A percentile compares a stretch with the other conserved stretches of the same genome.
These are phyloP conservation scores for Muscicapa comitata DNA, from an alignment of 2,797 vertebrate genomes.

Conservation along the genomic window DNA sequence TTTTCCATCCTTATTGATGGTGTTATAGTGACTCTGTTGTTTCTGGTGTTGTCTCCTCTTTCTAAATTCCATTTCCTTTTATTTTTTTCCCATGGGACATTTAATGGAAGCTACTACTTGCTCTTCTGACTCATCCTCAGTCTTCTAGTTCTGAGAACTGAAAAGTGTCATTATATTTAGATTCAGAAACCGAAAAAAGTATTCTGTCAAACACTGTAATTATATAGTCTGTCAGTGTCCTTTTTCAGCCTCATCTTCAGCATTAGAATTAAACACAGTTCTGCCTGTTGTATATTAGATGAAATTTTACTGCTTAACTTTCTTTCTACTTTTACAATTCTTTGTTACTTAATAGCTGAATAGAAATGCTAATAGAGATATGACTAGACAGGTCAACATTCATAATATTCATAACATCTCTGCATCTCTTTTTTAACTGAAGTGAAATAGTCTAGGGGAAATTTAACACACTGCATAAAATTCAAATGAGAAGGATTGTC, in stretches of 20 bases:
- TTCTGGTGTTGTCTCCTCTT: not conserved
- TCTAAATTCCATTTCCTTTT: not conserved
- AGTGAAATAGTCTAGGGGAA: not conserved
- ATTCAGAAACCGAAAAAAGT: not conserved
- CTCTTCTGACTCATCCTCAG: slow-evolving; percentile 22
- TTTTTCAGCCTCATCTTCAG: not conserved
- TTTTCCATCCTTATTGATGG: not conserved
- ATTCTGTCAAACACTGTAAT: not conserved
- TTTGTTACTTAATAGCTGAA: not conserved
- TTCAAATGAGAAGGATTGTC: not conserved
- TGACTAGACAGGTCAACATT: not conserved
- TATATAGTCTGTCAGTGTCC: not conserved
- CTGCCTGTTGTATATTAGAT: not conserved
- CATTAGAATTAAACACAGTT: not conserved
- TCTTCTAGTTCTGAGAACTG: not conserved
- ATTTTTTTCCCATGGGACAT: not conserved
- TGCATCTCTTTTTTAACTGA: not conserved
- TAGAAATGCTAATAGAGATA: not conserved
- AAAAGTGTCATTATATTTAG: slow-evolving; percentile 34
- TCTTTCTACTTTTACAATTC: not conserved
- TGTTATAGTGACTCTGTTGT: not conserved
- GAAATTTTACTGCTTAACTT: not conserved
- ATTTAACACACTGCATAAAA: not conserved
- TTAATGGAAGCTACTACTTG: not conserved
- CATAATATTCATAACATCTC: not conserved